Evolutionary conservation across 2,113 vertebrate genomes (phyloP).

Genomic region (Perccottus glenii): DNA sequence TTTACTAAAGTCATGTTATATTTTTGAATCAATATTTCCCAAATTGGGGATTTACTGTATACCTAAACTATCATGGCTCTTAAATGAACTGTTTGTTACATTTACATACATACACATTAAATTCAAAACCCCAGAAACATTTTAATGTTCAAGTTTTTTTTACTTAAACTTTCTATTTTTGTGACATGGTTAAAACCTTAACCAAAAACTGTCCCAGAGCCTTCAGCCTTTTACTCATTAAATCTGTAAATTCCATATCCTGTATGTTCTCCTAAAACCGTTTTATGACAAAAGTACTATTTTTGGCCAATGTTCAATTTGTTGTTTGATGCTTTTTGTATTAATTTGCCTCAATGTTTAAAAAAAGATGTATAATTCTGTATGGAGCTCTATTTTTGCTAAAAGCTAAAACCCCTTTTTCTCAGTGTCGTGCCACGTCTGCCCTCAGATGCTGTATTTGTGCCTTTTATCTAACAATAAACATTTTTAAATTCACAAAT

Average conservation of each 20-base stretch:
- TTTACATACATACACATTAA: no score
- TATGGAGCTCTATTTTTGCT: constrained; percentile 75
- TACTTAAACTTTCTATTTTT: not conserved
- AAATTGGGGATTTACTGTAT: not conserved
- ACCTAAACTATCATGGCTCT: not conserved
- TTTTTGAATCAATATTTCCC: constrained; percentile 25
- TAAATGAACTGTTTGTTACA: not conserved
- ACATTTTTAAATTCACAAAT: not conserved
- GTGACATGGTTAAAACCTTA: not conserved
- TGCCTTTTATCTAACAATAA: constrained; percentile 10
- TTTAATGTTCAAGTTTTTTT: no score
- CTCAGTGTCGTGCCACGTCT: not conserved
- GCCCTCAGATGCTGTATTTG: constrained; percentile 1
- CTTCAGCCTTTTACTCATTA: constrained; percentile 15
- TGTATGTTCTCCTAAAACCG: constrained; percentile 45
- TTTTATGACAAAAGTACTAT: constrained; percentile 60
- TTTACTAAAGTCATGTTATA: constrained; percentile 14
- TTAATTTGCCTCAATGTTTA: constrained; percentile 55
- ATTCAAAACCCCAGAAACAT: no score
- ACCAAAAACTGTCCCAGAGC: constrained; percentile 4
- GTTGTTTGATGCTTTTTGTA: constrained; percentile 68
- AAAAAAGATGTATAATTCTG: constrained; percentile 61
- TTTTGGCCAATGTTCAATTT: constrained; percentile 44
- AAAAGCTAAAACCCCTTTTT: constrained; percentile 28
- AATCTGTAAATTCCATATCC: constrained; percentile 30